Percentiles rank a stretch among this genome's conserved stretches.
phyloP scores from a whole-genome alignment of 2,797 vertebrate species.

The Chaetodon trifasciatus region DNA sequence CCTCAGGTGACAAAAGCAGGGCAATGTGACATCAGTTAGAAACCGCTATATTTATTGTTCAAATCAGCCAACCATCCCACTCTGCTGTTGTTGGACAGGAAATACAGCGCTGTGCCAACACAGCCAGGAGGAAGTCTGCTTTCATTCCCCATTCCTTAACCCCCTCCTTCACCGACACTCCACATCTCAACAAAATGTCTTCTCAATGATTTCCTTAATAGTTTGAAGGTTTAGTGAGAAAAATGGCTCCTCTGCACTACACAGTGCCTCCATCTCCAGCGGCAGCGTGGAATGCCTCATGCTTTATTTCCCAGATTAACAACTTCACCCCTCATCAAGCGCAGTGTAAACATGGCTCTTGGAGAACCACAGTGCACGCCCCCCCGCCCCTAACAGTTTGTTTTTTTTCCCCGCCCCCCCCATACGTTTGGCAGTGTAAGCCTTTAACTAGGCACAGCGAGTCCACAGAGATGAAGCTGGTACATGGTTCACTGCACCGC shows the following conservation, averaged over 20 bases:
- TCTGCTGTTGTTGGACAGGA: constrained; percentile 84
- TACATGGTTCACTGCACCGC: constrained; percentile 55
- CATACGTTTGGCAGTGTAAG: constrained; percentile 51
- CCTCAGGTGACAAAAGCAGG: constrained; percentile 71
- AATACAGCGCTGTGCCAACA: constrained; percentile 68
- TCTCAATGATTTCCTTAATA: constrained; percentile 48
- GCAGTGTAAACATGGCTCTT: constrained; percentile 81
- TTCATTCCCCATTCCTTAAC: constrained; percentile 66
- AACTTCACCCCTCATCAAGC: constrained; percentile 83
- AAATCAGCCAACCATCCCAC: constrained; percentile 78
- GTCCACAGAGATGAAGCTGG: constrained; percentile 54
- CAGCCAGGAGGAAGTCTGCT: constrained; percentile 75
- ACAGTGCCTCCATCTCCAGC: constrained; percentile 60
- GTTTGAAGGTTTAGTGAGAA: constrained; percentile 19
- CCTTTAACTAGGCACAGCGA: constrained; percentile 53
- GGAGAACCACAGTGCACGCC: constrained; percentile 33
- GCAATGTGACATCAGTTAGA: constrained; percentile 73
- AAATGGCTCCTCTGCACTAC: constrained; percentile 16
- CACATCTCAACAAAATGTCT: constrained; percentile 52
- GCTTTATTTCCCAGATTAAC: constrained; percentile 83
- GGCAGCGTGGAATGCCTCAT: constrained; percentile 76
- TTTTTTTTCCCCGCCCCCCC: constrained; percentile 44
- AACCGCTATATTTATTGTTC: constrained; percentile 81
- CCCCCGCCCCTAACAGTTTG: constrained; percentile 37
- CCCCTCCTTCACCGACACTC: background rate